phyloP scores from a whole-genome alignment of 2,888 invertebrate species.

The Incurvaria masculella region DNA sequence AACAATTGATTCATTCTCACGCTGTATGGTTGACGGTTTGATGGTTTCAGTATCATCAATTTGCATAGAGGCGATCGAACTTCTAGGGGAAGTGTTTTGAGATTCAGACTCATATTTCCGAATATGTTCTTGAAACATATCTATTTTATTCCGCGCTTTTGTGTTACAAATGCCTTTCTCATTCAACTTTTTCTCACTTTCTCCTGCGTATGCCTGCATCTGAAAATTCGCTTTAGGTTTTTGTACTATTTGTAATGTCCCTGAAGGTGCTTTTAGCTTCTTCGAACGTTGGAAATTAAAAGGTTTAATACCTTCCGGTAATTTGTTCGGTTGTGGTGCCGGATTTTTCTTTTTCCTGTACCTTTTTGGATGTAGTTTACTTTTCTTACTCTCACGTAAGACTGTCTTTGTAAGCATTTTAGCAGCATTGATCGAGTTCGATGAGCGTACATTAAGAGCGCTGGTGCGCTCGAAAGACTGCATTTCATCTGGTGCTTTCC shows the following conservation, averaged over 20 bases:
- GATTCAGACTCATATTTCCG: slow-evolving; percentile 39
- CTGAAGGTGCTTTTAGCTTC: slow-evolving; percentile 27
- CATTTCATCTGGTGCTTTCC: slow-evolving; percentile 21
- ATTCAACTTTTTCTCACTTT: slow-evolving; percentile 31
- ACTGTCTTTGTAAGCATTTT: slow-evolving; percentile 22
- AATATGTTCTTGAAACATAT: slow-evolving; percentile 50
- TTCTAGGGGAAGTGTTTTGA: slow-evolving; percentile 35
- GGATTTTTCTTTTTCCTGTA: not conserved
- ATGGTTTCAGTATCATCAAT: slow-evolving; percentile 15
- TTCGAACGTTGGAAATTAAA: slow-evolving; percentile 39
- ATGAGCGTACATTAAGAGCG: slow-evolving; percentile 35
- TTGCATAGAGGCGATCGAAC: slow-evolving; percentile 34
- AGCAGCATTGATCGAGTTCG: slow-evolving; percentile 33
- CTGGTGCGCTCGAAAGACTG: slow-evolving; percentile 27
- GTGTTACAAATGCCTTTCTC: slow-evolving; percentile 42
- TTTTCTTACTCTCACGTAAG: too few species aligned
- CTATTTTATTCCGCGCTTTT: slow-evolving; percentile 47
- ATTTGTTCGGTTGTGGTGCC: too few species aligned
- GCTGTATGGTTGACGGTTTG: not conserved
- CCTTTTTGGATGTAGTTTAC: not conserved
- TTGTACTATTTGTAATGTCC: slow-evolving; percentile 20
- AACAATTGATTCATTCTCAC: slow-evolving; percentile 1
- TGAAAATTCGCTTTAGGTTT: slow-evolving; percentile 37
- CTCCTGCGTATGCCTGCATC: slow-evolving; percentile 42
- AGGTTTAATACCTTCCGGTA: slow-evolving; percentile 35